These are phyloP conservation scores for Cygnus olor DNA, from an alignment of 2,797 vertebrate species.

Conservation along the genomic window DNA sequence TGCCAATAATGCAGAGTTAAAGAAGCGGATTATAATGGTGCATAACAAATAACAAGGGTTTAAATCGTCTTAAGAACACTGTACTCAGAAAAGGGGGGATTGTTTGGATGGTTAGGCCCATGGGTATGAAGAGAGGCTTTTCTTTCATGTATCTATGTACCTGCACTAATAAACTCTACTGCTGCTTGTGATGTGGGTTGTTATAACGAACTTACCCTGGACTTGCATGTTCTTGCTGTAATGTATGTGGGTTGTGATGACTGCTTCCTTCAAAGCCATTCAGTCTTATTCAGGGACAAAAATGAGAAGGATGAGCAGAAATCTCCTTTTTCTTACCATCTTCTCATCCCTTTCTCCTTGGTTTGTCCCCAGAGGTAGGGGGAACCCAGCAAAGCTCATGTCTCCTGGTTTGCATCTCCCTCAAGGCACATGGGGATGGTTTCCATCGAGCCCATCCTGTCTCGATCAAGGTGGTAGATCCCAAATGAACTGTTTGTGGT, in stretches of 20 bases:
- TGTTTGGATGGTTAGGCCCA: slow-evolving; percentile 20
- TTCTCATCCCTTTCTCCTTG: neutral
- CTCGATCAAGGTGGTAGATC: rapidly evolving
- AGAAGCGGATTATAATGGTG: slow-evolving; percentile 40
- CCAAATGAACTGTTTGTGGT: neutral
- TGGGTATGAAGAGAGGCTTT: slow-evolving; percentile 14
- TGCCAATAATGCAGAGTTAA: slow-evolving; percentile 47
- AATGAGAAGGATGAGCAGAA: neutral
- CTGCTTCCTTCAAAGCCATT: neutral
- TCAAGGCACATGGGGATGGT: rapidly evolving
- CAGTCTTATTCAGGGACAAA: neutral
- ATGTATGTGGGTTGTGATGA: neutral
- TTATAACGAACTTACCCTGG: neutral
- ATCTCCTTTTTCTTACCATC: neutral
- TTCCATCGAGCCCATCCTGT: rapidly evolving
- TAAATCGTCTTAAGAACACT: slow-evolving; percentile 47
- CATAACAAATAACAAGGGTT: slow-evolving; percentile 58
- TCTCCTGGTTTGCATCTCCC: neutral
- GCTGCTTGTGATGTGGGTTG: neutral
- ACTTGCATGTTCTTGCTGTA: neutral
- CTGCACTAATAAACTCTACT: neutral
- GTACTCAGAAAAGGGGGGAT: slow-evolving; percentile 23
- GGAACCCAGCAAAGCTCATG: neutral
- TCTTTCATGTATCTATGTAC: neutral
- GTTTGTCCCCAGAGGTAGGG: neutral